phyloP scores from a whole-genome alignment of 2,113 vertebrate genomes.

The Centropus bengalensis region DNA sequence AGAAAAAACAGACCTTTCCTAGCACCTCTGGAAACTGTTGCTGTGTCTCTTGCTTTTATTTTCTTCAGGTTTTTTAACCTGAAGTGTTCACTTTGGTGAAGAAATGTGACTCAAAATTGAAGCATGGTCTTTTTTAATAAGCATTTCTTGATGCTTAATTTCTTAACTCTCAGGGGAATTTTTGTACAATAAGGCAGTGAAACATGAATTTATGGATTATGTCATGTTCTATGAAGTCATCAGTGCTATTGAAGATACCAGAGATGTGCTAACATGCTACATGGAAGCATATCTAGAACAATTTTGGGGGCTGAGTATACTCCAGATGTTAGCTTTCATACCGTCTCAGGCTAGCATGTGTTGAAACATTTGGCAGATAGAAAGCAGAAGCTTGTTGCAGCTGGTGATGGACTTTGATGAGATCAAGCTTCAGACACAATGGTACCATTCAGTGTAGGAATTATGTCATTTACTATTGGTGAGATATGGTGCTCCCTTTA shows the following conservation, averaged over 20 bases:
- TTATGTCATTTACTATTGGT: conserved; percentile 21
- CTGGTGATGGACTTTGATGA: conserved; percentile 47
- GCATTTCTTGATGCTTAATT: background rate
- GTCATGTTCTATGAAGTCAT: conserved; percentile 21
- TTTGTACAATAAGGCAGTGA: background rate
- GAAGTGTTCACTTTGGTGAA: background rate
- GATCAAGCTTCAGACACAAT: conserved; percentile 38
- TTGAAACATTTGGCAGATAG: conserved; percentile 41
- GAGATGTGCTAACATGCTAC: conserved; percentile 39
- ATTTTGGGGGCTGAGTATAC: conserved; percentile 55
- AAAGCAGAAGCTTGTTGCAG: conserved; percentile 35
- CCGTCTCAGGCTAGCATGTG: background rate
- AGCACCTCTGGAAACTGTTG: background rate
- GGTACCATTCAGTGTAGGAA: conserved; percentile 15
- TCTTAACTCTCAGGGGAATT: background rate
- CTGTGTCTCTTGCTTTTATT: background rate
- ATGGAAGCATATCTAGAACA: conserved; percentile 37
- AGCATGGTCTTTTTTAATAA: background rate
- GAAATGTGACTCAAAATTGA: background rate
- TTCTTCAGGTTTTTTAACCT: too few species aligned
- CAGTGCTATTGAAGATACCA: conserved; percentile 11
- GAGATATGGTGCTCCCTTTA: background rate
- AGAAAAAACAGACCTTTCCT: background rate
- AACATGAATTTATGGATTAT: background rate
- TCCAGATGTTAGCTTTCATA: conserved; percentile 61